Evolutionary conservation across 1,140 invertebrate species (phyloP), one percentile per base, ranked within the genome.

Genomic region (Anastrepha ludens): DNA sequence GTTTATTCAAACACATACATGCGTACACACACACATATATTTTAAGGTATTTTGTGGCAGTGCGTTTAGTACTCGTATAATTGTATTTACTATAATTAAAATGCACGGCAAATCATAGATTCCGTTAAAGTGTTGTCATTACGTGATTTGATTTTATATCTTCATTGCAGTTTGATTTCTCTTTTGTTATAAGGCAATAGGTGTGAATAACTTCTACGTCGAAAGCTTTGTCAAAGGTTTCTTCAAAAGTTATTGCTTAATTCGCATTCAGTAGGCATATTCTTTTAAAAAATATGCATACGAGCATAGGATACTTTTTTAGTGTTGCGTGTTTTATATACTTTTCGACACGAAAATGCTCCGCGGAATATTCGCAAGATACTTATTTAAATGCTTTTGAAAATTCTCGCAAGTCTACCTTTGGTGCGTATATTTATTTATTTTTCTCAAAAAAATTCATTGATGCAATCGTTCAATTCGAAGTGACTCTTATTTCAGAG

Each of bases 111-210:
- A 44, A 17, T 74, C 39, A 11, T 47, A 47, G 13, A 74, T 74
- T 74, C 67, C 41, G 13, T 47, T 44, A 74, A 74, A 15, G 39
- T 67, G 8, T 67, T 20, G 44, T 15, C 17, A 74, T 15, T 74
- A 74, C 67, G 67, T 74, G 67, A 74, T 44, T 74, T 17, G 67
- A 74, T 44, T 74, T 74, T 44, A 47, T 47, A 74, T 74, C 5
- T 13, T 6, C 6, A 44, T 44, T 44, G 44, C 39, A 2, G 41
- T 74, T 15, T 74, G 6, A 8, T 67, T 67, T 67, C 29, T 4
- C 39, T 44, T 70, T 44, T 44, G 17, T 17, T 44, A 74, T 74
- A 17, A 17, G 13, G 4, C 44, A 44, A 3, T 44, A 7, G 15
- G 17, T 44, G 62, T 64, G 62, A 64, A 64, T 64, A 64, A 64